These are phyloP conservation scores for Pluvianellus socialis DNA, from an alignment of 2,113 vertebrate genomes.

Conservation along the genomic window DNA sequence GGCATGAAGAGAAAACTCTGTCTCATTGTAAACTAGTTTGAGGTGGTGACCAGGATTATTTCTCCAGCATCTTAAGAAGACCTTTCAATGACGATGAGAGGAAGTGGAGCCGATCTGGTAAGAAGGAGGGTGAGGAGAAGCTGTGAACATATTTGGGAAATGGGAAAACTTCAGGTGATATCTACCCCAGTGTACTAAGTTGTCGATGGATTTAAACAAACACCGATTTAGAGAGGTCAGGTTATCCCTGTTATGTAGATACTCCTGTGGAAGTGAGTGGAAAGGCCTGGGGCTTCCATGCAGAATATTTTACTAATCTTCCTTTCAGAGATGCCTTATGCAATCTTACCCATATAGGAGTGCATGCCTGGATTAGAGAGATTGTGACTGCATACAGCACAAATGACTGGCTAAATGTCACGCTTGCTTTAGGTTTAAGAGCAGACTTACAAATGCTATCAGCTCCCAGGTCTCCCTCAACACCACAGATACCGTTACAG, in stretches of 20 bases:
- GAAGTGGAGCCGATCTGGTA: background rate
- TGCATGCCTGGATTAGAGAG: background rate
- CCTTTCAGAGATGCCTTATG: background rate
- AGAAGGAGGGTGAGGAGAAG: background rate
- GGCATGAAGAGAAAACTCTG: background rate
- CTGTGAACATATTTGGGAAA: background rate
- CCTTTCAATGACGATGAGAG: background rate
- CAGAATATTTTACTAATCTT: background rate
- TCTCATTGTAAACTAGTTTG: background rate
- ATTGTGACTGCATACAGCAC: background rate
- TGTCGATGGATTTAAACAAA: background rate
- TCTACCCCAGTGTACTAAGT: background rate
- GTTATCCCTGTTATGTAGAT: background rate
- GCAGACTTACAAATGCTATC: background rate
- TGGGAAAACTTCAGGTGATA: background rate
- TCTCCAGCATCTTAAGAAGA: background rate
- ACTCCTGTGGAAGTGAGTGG: background rate
- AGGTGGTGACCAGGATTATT: background rate
- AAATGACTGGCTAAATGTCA: background rate
- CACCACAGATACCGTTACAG: background rate
- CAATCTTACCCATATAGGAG: background rate
- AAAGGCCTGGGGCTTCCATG: background rate
- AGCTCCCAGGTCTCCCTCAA: background rate
- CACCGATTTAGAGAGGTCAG: background rate
- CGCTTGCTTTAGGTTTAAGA: background rate